A percentile compares a stretch with the other conserved stretches of the same genome.
phyloP scores from a whole-genome alignment of 2,797 vertebrate genomes.

The Alca torda region DNA sequence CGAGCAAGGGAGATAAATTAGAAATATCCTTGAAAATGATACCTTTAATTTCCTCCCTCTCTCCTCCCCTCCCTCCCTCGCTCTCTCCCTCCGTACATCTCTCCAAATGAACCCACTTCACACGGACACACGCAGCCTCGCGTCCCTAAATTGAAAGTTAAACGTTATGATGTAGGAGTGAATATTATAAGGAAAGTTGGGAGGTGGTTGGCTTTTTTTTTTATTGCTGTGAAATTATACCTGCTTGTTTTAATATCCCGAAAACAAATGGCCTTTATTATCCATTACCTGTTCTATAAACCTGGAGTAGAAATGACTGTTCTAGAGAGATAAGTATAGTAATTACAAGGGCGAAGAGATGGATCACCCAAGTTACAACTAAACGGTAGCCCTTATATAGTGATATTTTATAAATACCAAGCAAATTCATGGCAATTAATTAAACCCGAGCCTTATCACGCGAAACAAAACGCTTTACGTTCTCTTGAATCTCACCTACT shows the following conservation, averaged over 20 bases:
- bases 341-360: conserved; percentile 62
- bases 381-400: conserved; percentile 37
- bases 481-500: conserved; percentile 43
- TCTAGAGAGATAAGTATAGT: conserved; percentile 61
- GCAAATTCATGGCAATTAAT: conserved; percentile 50
- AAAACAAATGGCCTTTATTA: conserved; percentile 47
- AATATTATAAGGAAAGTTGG: not conserved
- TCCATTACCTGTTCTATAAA: conserved; percentile 54
- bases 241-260: conserved; percentile 35
- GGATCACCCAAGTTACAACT: conserved; percentile 44
- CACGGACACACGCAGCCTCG: not conserved
- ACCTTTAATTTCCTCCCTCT: conserved; percentile 19
- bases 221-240: conserved; percentile 26
- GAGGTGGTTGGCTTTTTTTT: not conserved
- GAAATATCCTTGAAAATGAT: conserved; percentile 23
- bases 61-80: not conserved
- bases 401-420: conserved; percentile 66
- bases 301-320: conserved; percentile 42
- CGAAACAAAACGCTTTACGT: conserved; percentile 33
- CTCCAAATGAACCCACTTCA: not conserved
- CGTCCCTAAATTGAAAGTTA: conserved; percentile 35
- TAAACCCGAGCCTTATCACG: conserved; percentile 51
- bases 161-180: not conserved
- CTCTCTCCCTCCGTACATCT: not conserved
- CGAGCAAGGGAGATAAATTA: not conserved